A percentile compares a stretch with the other conserved stretches of the same genome.
Conservation (phyloP, 2,113 vertebrate species). For the Rana temporaria region DNA sequence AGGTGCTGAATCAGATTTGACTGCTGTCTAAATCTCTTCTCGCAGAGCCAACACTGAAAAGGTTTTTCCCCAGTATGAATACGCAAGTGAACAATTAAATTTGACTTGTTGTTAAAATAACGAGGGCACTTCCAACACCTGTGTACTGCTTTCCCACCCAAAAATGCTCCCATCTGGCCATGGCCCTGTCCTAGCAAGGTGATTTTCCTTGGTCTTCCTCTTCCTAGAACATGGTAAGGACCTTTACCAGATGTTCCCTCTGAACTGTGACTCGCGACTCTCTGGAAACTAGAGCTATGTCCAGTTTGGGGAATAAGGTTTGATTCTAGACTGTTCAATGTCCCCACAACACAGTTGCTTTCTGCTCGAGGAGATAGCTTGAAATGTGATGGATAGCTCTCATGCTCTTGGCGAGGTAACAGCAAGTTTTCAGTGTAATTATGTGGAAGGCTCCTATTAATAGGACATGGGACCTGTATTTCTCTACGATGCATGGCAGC, state of each 20-base stretch:
- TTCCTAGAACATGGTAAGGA: slow-evolving; percentile 46
- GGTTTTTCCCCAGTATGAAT: slow-evolving; percentile 47
- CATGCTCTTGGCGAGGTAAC: slow-evolving; percentile 42
- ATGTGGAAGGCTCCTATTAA: slow-evolving; percentile 34
- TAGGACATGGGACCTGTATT: slow-evolving; percentile 44
- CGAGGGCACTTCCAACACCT: slow-evolving; percentile 54
- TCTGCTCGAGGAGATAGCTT: slow-evolving; percentile 14
- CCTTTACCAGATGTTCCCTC: slow-evolving; percentile 29
- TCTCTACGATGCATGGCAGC: slow-evolving; percentile 50
- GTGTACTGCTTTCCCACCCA: slow-evolving; percentile 31
- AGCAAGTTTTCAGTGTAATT: slow-evolving; percentile 40
- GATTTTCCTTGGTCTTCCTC: slow-evolving; percentile 53
- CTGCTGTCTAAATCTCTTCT: slow-evolving; percentile 51
- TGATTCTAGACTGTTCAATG: slow-evolving; percentile 1
- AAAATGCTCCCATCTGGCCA: neutral
- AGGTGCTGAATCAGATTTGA: slow-evolving; percentile 53
- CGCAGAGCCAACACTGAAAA: slow-evolving; percentile 51
- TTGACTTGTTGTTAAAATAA: slow-evolving; percentile 52
- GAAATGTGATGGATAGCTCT: slow-evolving; percentile 10
- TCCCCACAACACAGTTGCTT: slow-evolving; percentile 1
- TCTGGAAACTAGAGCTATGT: slow-evolving; percentile 23
- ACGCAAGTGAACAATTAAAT: slow-evolving; percentile 48
- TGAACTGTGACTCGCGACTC: neutral
- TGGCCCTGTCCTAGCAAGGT: slow-evolving; percentile 38
- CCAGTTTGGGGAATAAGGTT: slow-evolving; percentile 17